phyloP scores from a whole-genome alignment of 2,797 vertebrate species.

The Lacerta bilineata region DNA sequence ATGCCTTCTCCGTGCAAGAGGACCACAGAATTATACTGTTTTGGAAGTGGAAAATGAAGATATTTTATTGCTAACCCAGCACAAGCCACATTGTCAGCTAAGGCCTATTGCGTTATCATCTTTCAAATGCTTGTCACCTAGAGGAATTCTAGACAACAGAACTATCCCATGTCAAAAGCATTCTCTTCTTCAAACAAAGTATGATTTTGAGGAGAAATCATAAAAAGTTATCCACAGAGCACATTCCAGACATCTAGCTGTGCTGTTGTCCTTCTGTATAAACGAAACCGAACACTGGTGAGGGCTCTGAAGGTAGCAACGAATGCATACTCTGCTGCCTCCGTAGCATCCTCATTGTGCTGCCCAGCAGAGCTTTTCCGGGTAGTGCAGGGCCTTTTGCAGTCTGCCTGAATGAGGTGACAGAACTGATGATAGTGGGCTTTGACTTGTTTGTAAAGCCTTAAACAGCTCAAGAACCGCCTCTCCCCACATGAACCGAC shows the following conservation, averaged over 20 bases:
- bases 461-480: too few relatives aligned
- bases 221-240: neutral
- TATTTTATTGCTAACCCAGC: slow-evolving; percentile 15
- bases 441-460: too few relatives aligned
- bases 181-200: slow-evolving; percentile 52
- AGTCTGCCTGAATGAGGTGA: too few relatives aligned
- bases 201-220: neutral
- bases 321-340: too few relatives aligned
- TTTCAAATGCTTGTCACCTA: slow-evolving; percentile 41
- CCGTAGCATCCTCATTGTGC: too few relatives aligned
- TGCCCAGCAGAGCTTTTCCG: too few relatives aligned
- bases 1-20: slow-evolving; percentile 56
- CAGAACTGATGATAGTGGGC: too few relatives aligned
- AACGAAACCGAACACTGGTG: neutral
- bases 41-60: slow-evolving; percentile 54
- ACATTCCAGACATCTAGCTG: neutral
- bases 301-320: too few relatives aligned
- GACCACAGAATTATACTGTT: slow-evolving; percentile 57
- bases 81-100: slow-evolving; percentile 25
- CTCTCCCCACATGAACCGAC: too few relatives aligned
- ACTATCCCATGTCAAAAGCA: slow-evolving; percentile 49
- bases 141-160: slow-evolving; percentile 28
- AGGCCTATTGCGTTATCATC: slow-evolving; percentile 30
- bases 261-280: neutral
- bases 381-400: too few relatives aligned